Base-by-base conservation (phyloP, 1,140 invertebrate genomes). In the Dreissena rostriformis region DNA sequence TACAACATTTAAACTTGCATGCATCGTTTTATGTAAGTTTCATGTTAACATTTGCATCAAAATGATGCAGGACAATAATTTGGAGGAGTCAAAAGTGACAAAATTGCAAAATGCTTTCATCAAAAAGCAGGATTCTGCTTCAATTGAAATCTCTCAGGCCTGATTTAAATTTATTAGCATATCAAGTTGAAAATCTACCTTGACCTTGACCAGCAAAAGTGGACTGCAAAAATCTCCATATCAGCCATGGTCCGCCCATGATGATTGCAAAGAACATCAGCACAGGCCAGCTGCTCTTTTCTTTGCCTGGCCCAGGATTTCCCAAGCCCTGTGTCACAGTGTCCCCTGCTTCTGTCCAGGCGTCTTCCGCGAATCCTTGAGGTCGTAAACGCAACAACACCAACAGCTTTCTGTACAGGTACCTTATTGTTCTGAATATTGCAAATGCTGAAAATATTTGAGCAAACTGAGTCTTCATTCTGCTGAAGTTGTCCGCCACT, bases 401-500 rank as follows among this genome's bases (percentile, higher is more conserved):
- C 68, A 96, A 90, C 51, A 97, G 89, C 94, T 96, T 97, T 82
- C 91, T 95, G 82, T 97, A 96, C 1, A 98, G 91, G 96, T 97
- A 98, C 86, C 96, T 96, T 0, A 98, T 87, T 17, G 96, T 95
- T 85, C 96, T 94, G 53, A 98, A 95, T 14, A 98, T 94, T 7
- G 97, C 96, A 91, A 98, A 96, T 29, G 96, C 96, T 52, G 96
- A 97, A 94, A 98, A 96, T 79, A 99, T 95, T 86, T 97, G 96
- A 26, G 95, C 95, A 90, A 99, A 96, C 86, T 98, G 96, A 15
- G 95, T 95, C 77, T 97, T 95, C 72, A 99, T 92, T 86, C 96
- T 94, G 8, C 96, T 96, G 94, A 99, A 96, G 94, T 99, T 98
- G 86, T 99, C 98, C 52, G 98, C 98, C 1, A 99, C 98, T 73